Evolutionary conservation across 1,140 invertebrate species (phyloP).

Genomic region (Tetramorium parvispinum): DNA sequence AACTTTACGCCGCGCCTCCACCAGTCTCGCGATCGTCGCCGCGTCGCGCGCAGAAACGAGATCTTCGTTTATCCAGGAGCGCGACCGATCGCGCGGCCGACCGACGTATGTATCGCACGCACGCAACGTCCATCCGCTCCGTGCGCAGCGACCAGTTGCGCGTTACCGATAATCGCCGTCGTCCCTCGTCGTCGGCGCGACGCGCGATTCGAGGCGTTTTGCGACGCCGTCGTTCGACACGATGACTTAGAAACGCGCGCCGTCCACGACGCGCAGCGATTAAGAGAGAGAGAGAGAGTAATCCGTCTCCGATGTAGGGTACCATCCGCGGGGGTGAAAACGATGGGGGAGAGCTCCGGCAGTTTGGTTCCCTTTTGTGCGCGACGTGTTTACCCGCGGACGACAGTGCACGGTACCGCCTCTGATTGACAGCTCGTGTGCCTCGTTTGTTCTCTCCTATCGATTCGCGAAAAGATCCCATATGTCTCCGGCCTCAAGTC

Average conservation of each 20-base stretch:
- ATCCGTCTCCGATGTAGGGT: neutral
- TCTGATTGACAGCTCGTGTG: neutral
- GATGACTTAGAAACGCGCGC: constrained; percentile 9
- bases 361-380: neutral
- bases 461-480: neutral
- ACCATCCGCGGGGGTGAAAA: neutral
- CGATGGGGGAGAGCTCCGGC: too few species aligned
- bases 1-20: constrained; percentile 52
- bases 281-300: neutral
- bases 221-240: neutral
- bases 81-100: constrained; percentile 25
- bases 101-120: neutral
- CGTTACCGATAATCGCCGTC: neutral
- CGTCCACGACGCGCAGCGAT: neutral
- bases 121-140: neutral
- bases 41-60: constrained; percentile 58
- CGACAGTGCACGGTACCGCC: neutral
- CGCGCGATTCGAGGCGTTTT: too few species aligned
- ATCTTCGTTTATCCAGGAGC: constrained; percentile 14
- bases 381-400: neutral
- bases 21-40: constrained; percentile 73
- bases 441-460: neutral
- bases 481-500: too few species aligned
- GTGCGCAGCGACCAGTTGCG: neutral
- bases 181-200: neutral